Evolutionary conservation across 2,113 vertebrate species (phyloP).

Genomic region (Phoxinus phoxinus): DNA sequence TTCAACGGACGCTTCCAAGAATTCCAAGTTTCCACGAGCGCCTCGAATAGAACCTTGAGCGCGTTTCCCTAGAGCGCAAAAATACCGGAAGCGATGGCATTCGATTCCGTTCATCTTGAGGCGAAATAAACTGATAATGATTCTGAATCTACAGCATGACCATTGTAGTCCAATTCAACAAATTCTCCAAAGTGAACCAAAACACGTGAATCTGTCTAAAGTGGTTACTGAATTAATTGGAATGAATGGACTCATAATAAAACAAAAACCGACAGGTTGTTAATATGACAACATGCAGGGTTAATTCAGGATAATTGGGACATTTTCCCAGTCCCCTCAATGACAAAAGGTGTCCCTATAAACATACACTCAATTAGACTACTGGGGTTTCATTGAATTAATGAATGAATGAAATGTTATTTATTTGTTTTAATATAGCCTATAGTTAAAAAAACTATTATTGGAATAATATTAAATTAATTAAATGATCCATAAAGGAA

Average conservation of each 20-base stretch:
- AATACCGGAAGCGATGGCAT: not conserved
- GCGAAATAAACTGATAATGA: not conserved
- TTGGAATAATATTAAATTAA: not conserved
- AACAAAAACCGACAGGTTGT: not conserved
- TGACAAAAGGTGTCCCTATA: too few species aligned
- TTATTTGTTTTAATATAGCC: not conserved
- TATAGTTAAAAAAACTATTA: not conserved
- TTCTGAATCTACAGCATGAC: not conserved
- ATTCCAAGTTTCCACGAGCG: constrained; percentile 37
- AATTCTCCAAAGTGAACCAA: not conserved
- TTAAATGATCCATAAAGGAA: not conserved
- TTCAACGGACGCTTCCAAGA: constrained; percentile 2
- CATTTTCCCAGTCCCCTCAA: too few species aligned
- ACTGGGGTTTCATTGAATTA: not conserved
- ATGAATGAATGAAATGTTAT: not conserved
- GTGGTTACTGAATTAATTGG: not conserved
- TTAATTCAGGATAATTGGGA: too few species aligned
- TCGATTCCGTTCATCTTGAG: not conserved
- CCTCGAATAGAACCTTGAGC: not conserved
- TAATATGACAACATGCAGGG: not conserved
- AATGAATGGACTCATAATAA: not conserved
- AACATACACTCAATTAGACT: not conserved
- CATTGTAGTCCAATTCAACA: not conserved
- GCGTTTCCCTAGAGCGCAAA: not conserved
- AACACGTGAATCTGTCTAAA: not conserved